Conservation (phyloP, 2,888 invertebrate species). For the Aproaerema taeniolella region DNA sequence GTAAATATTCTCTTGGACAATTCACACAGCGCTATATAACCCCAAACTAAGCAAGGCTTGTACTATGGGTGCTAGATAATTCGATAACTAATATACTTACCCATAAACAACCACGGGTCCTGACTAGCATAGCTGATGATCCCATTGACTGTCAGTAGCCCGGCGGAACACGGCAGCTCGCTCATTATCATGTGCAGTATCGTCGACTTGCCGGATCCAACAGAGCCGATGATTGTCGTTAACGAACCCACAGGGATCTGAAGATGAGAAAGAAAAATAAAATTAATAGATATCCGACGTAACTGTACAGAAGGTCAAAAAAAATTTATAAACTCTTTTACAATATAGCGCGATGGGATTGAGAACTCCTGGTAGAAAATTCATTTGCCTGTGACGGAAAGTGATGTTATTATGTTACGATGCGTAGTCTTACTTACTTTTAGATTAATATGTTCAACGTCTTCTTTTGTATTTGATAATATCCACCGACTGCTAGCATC, state of each 20-base stretch:
- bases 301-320: too few relatives aligned
- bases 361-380: too few relatives aligned
- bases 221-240: slow-evolving; percentile 80
- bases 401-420: too few relatives aligned
- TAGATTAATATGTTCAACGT: slow-evolving; percentile 62
- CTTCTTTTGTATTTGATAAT: slow-evolving; percentile 51
- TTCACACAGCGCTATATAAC: too few relatives aligned
- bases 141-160: slow-evolving; percentile 80
- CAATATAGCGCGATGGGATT: too few relatives aligned
- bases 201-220: slow-evolving; percentile 79
- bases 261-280: background rate
- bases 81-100: too few relatives aligned
- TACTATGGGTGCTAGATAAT: too few relatives aligned
- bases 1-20: too few relatives aligned
- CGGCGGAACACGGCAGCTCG: slow-evolving; percentile 83
- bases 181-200: slow-evolving; percentile 82
- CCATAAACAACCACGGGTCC: slow-evolving; percentile 89
- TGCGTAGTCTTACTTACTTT: too few relatives aligned
- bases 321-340: background rate
- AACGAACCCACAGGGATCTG: slow-evolving; percentile 57
- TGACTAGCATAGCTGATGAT: slow-evolving; percentile 86
- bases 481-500: slow-evolving; percentile 72
- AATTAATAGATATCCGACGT: background rate
- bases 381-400: too few relatives aligned
- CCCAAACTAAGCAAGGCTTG: too few relatives aligned